Conservation (phyloP, 2,888 invertebrate genomes). For the Oxytorus armatus region DNA sequence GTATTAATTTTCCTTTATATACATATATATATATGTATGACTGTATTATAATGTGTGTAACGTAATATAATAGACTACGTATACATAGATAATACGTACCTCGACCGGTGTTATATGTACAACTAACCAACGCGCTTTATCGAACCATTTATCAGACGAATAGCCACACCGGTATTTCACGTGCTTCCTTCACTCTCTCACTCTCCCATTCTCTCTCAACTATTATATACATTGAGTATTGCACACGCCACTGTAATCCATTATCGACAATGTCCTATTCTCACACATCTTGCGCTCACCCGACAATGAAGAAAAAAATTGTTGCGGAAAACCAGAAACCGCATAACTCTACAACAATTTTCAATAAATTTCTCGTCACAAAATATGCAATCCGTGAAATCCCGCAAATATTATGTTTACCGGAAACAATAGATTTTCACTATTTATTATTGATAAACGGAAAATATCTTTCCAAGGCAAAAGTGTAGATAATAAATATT, state of each 20-base stretch:
- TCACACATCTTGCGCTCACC: too few species aligned
- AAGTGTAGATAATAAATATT: too few species aligned
- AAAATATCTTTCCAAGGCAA: too few species aligned
- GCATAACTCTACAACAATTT: not conserved
- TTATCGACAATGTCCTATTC: constrained; percentile 56
- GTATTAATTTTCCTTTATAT: constrained; percentile 45
- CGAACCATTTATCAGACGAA: constrained; percentile 57
- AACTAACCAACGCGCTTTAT: constrained; percentile 47
- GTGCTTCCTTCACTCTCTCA: constrained; percentile 9
- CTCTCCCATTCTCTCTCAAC: not conserved
- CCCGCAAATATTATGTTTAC: too few species aligned
- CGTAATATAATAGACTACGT: constrained; percentile 47
- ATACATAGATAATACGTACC: constrained; percentile 18
- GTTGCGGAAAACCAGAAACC: too few species aligned
- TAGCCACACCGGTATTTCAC: constrained; percentile 47
- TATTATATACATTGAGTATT: constrained; percentile 34
- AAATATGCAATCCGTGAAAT: too few species aligned
- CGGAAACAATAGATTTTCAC: too few species aligned
- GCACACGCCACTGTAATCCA: constrained; percentile 71
- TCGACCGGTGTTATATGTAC: constrained; percentile 23
- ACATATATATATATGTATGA: constrained; percentile 26
- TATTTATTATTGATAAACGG: too few species aligned
- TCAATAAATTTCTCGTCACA: not conserved
- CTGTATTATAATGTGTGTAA: constrained; percentile 69
- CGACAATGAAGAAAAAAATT: too few species aligned